phyloP scores from a whole-genome alignment of 2,113 vertebrate species.

The Hirundichthys speculiger region DNA sequence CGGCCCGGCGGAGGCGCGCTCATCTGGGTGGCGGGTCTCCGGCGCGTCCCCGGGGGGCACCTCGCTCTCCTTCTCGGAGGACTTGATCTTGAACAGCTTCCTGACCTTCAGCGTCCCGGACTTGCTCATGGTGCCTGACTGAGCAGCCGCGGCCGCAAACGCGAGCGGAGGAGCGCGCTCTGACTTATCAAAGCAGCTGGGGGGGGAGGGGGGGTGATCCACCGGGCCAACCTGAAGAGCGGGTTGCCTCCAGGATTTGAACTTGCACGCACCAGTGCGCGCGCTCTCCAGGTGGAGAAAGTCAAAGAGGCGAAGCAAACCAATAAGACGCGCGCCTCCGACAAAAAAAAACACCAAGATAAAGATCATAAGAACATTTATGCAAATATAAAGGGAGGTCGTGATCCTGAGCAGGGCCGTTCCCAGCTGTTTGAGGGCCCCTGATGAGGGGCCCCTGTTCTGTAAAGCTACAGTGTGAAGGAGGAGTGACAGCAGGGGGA shows the following conservation, averaged over 20 bases:
- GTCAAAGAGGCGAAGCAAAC: too few relatives aligned
- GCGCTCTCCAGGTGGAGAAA: not conserved
- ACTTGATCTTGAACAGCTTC: slow-evolving; percentile 55
- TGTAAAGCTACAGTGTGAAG: too few relatives aligned
- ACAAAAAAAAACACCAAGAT: too few relatives aligned
- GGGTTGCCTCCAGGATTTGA: not conserved
- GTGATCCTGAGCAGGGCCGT: too few relatives aligned
- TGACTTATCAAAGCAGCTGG: not conserved
- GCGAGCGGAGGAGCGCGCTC: not conserved
- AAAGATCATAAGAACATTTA: too few relatives aligned
- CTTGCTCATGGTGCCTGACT: slow-evolving; percentile 61
- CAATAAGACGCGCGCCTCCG: too few relatives aligned
- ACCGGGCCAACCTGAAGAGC: slow-evolving; percentile 18
- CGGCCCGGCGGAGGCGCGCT: slow-evolving; percentile 21
- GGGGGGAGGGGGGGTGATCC: not conserved
- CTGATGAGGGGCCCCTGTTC: too few relatives aligned
- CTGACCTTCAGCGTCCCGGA: slow-evolving; percentile 56
- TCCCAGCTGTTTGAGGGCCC: too few relatives aligned
- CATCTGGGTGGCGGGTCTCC: not conserved
- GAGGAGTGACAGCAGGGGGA: too few relatives aligned
- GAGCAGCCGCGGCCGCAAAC: not conserved
- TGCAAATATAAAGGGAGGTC: too few relatives aligned
- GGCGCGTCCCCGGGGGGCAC: not conserved
- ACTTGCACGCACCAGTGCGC: not conserved
- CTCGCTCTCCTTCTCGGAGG: slow-evolving; percentile 52